These are phyloP conservation scores for Apogon hyalosoma DNA, from an alignment of 2,797 vertebrate species.

Conservation along the genomic window DNA sequence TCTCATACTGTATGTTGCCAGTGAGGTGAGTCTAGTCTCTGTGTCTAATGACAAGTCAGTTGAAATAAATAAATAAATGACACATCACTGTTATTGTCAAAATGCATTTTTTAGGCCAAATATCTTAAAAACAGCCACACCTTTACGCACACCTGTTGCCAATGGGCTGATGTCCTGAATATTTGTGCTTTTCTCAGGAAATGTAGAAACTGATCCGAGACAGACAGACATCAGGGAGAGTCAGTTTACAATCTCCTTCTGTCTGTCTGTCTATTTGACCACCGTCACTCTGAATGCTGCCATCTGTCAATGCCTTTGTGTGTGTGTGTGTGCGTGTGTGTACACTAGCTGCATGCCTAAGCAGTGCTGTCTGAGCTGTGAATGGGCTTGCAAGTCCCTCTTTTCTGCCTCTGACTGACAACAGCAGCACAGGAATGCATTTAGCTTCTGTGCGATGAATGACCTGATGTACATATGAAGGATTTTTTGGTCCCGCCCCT, in stretches of 20 bases:
- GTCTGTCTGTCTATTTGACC: conserved; percentile 43
- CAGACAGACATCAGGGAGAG: conserved; percentile 34
- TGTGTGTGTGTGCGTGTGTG: conserved; percentile 44
- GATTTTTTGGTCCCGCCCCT: conserved; percentile 35
- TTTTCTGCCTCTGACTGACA: conserved; percentile 58
- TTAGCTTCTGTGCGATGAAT: conserved; percentile 42
- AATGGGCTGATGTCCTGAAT: background rate
- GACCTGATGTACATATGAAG: conserved; percentile 48
- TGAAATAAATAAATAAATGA: no score
- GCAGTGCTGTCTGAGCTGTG: conserved; percentile 41
- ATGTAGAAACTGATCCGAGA: conserved; percentile 29
- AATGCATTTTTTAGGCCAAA: background rate
- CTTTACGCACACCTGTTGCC: conserved; percentile 5
- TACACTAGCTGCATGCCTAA: conserved; percentile 60
- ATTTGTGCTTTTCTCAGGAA: conserved; percentile 16
- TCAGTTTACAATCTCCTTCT: conserved; percentile 30
- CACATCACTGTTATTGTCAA: no score
- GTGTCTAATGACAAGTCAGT: no score
- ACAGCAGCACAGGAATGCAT: conserved; percentile 52
- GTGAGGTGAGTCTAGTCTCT: no score
- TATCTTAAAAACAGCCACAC: background rate
- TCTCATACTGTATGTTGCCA: no score
- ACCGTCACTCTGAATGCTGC: conserved; percentile 61
- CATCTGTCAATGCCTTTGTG: conserved; percentile 58
- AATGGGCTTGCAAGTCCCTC: conserved; percentile 52